phyloP scores from a whole-genome alignment of 2,888 invertebrate species.

The Strigamia crassipes region DNA sequence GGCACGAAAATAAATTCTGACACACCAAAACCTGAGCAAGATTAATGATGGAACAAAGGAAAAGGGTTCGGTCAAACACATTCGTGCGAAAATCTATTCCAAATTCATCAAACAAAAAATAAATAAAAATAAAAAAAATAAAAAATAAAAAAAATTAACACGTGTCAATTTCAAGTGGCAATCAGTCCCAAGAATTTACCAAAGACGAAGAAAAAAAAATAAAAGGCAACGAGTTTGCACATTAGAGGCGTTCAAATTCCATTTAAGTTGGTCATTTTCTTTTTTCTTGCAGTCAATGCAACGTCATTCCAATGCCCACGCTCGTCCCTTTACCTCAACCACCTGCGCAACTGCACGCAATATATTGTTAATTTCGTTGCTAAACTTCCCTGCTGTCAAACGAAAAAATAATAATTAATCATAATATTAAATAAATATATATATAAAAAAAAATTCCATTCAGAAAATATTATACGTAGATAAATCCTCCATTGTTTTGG shows the following conservation, averaged over 20 bases:
- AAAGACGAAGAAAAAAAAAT: not conserved
- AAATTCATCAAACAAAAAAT: not conserved
- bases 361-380: conserved; percentile 6
- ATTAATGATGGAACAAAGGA: not conserved
- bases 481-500: not conserved
- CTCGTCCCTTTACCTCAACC: conserved; percentile 11
- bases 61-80: not conserved
- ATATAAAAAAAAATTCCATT: not conserved
- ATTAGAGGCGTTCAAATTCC: not conserved
- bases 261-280: not conserved
- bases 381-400: conserved; percentile 16
- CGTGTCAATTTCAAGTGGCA: not conserved
- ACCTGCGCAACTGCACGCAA: conserved; percentile 21
- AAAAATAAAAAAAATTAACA: not conserved
- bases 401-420: conserved; percentile 11
- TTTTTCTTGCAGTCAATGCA: not conserved
- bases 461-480: not conserved
- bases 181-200: too few species aligned
- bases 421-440: not conserved
- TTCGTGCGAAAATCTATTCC: not conserved
- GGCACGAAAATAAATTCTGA: conserved; percentile 43
- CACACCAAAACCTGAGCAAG: conserved; percentile 24
- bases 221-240: not conserved
- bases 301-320: conserved; percentile 21
- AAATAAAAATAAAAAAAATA: not conserved